phyloP scores from a whole-genome alignment of 2,797 vertebrate genomes.

The Streptopelia turtur region DNA sequence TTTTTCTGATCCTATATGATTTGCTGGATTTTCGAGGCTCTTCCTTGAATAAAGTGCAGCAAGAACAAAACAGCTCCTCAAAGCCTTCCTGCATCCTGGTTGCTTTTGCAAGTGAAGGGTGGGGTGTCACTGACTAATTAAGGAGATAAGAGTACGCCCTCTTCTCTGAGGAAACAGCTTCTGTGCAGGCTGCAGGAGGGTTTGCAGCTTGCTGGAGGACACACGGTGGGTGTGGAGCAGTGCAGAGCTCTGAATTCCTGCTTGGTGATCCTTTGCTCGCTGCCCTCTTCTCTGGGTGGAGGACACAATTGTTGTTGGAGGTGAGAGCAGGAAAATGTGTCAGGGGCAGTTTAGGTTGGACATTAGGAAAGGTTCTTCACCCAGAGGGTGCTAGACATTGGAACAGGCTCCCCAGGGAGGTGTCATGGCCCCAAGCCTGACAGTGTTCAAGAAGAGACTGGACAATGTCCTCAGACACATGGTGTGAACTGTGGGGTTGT shows the following conservation, averaged over 20 bases:
- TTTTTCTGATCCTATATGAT: not conserved
- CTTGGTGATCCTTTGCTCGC: rapidly evolving
- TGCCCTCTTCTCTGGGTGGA: not conserved
- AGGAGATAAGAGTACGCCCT: not conserved
- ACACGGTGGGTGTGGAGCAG: rapidly evolving
- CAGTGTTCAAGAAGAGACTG: no score
- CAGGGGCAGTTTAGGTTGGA: no score
- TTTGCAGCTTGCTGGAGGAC: not conserved
- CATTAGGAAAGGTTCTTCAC: no score
- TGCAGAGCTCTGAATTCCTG: not conserved
- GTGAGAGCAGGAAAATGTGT: no score
- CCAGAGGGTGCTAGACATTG: no score
- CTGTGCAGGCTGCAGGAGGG: not conserved
- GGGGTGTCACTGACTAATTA: not conserved
- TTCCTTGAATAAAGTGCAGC: not conserved
- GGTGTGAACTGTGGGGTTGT: no score
- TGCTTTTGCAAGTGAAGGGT: not conserved
- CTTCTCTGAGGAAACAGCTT: not conserved
- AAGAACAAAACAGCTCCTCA: not conserved
- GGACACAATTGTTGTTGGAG: not conserved
- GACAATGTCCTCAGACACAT: no score
- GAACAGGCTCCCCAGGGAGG: no score
- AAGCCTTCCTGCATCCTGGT: not conserved
- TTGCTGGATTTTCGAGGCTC: not conserved
- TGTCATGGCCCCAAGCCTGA: no score